A percentile compares a stretch with the other conserved stretches of the same genome.
These are phyloP conservation scores for Drosophila mulleri DNA, from an alignment of 2,888 invertebrate species.

Conservation along the genomic window DNA sequence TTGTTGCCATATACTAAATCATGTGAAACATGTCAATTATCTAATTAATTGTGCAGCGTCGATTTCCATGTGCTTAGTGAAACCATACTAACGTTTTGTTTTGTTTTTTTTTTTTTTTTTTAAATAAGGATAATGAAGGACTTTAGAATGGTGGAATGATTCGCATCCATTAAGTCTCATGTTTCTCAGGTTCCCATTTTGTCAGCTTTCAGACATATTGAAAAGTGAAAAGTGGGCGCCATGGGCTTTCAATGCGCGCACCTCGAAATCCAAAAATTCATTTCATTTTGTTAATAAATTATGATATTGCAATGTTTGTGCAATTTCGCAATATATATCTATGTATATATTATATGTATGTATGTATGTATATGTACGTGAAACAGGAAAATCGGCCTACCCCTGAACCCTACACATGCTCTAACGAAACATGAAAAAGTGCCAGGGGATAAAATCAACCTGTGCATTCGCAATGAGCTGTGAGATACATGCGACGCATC, in stretches of 20 bases:
- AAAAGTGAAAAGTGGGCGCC: slow-evolving; percentile 66
- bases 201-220: slow-evolving; percentile 41
- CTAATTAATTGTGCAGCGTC: too few species aligned
- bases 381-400: slow-evolving; percentile 47
- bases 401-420: slow-evolving; percentile 6
- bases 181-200: slow-evolving; percentile 25
- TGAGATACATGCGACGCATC: slow-evolving; percentile 62
- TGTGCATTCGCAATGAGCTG: slow-evolving; percentile 80
- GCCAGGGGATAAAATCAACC: slow-evolving; percentile 78
- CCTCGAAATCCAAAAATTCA: slow-evolving; percentile 58
- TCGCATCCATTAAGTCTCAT: neutral
- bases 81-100: too few species aligned
- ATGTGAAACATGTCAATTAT: too few species aligned
- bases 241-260: slow-evolving; percentile 58
- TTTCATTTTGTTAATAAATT: slow-evolving; percentile 82
- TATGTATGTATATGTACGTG: too few species aligned
- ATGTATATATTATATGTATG: too few species aligned
- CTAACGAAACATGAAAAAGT: slow-evolving; percentile 65
- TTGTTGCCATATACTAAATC: too few species aligned
- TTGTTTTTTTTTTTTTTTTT: too few species aligned
- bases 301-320: slow-evolving; percentile 70
- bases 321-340: slow-evolving; percentile 47
- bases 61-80: too few species aligned
- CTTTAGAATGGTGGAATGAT: too few species aligned
- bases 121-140: too few species aligned